phyloP scores from a whole-genome alignment of 2,797 vertebrate species.

The Jordanella pulchra region DNA sequence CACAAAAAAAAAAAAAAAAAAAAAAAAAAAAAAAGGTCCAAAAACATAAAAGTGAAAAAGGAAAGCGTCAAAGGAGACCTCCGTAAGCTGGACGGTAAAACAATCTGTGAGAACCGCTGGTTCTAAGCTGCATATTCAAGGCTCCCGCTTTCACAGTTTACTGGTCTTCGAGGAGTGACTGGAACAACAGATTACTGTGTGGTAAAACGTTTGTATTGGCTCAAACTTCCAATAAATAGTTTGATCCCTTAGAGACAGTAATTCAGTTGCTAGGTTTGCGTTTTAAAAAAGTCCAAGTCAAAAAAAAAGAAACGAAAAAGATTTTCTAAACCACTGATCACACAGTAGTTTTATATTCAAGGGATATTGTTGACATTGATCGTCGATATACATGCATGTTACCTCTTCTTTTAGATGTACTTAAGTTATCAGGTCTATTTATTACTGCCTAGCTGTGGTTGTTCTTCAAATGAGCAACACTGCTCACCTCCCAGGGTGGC shows the following conservation, averaged over 20 bases:
- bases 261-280: constrained; percentile 18
- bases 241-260: constrained; percentile 11
- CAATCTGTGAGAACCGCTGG: constrained; percentile 44
- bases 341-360: constrained; percentile 14
- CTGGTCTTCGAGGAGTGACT: constrained; percentile 40
- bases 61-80: constrained; percentile 43
- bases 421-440: too few relatives aligned
- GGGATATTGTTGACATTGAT: neutral
- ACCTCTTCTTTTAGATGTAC: neutral
- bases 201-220: constrained; percentile 25
- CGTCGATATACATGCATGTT: neutral
- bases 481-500: neutral
- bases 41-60: constrained; percentile 10
- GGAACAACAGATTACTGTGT: constrained; percentile 42
- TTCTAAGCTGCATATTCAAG: constrained; percentile 34
- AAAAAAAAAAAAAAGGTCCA: constrained; percentile 13
- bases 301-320: constrained; percentile 6
- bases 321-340: constrained; percentile 3
- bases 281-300: constrained; percentile 1
- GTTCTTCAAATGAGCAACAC: neutral
- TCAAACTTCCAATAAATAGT: constrained; percentile 30
- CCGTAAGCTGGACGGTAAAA: constrained; percentile 21
- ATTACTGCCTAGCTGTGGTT: neutral
- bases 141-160: constrained; percentile 36
- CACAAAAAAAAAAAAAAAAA: constrained; percentile 15